These are phyloP conservation scores for Hyla sarda DNA, from an alignment of 2,113 vertebrate species.

Conservation along the genomic window DNA sequence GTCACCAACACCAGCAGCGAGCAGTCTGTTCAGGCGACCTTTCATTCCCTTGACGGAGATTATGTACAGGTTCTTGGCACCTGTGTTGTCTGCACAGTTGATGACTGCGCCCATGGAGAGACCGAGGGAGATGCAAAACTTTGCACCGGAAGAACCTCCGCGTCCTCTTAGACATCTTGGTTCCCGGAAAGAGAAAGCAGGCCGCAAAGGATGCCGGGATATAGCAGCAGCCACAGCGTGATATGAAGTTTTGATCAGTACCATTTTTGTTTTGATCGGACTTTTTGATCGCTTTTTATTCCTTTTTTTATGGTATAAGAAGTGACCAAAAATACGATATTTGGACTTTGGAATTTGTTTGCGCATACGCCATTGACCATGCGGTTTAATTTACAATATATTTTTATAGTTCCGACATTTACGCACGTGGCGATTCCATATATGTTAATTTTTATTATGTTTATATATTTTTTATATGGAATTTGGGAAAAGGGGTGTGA, in stretches of 20 bases:
- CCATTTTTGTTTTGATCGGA: too few species aligned
- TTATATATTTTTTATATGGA: too few species aligned
- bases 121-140: constrained; percentile 97
- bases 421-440: too few species aligned
- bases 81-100: constrained; percentile 97
- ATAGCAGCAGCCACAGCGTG: not conserved
- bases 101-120: constrained; percentile 97
- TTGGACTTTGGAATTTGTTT: too few species aligned
- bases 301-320: too few species aligned
- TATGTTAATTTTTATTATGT: too few species aligned
- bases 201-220: constrained; percentile 65
- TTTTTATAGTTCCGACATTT: too few species aligned
- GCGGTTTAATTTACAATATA: too few species aligned
- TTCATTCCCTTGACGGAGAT: constrained; percentile 98
- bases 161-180: constrained; percentile 89
- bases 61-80: constrained; percentile 95
- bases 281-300: too few species aligned
- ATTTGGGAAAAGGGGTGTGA: too few species aligned
- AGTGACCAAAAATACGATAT: too few species aligned
- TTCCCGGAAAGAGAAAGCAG: constrained; percentile 62
- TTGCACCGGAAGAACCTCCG: constrained; percentile 95
- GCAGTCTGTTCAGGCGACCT: constrained; percentile 91
- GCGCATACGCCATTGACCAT: too few species aligned
- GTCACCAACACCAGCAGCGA: constrained; percentile 94
- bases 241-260: accelerated